Conservation (phyloP, 2,888 invertebrate genomes). For the Eretmocerus hayati region DNA sequence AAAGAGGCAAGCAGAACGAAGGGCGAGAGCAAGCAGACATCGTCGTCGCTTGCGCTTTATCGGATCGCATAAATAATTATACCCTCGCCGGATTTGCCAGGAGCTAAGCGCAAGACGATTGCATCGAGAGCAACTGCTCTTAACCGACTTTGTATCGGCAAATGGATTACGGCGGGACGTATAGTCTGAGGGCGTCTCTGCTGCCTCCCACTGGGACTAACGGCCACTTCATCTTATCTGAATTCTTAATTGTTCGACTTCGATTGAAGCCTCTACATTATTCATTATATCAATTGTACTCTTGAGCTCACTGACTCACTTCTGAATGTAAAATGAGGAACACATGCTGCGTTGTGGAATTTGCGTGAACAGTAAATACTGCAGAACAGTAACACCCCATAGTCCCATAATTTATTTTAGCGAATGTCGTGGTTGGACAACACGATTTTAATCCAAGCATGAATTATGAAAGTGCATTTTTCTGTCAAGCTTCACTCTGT, state of each 20-base stretch:
- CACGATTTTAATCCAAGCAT: no score
- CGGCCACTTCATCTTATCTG: constrained; percentile 20
- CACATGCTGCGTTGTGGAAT: no score
- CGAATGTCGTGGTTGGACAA: no score
- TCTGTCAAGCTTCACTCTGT: no score
- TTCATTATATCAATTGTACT: neutral
- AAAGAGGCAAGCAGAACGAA: no score
- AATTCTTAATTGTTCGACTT: neutral
- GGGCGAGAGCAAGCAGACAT: neutral
- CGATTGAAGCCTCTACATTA: neutral
- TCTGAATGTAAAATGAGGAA: no score
- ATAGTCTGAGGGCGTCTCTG: neutral
- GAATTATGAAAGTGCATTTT: no score
- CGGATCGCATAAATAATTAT: constrained; percentile 19
- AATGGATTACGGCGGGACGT: constrained; percentile 10
- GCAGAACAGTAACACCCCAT: no score
- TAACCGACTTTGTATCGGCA: constrained; percentile 12
- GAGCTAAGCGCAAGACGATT: constrained; percentile 17
- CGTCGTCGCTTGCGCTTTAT: constrained; percentile 4
- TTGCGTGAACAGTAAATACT: no score
- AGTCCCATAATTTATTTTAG: no score
- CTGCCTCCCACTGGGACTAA: constrained; percentile 8
- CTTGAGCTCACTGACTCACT: no score
- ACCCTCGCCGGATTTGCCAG: constrained; percentile 14
- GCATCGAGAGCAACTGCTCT: constrained; percentile 15